Conservation (phyloP, 2,888 invertebrate genomes). For the Drosophila stalkeri region DNA sequence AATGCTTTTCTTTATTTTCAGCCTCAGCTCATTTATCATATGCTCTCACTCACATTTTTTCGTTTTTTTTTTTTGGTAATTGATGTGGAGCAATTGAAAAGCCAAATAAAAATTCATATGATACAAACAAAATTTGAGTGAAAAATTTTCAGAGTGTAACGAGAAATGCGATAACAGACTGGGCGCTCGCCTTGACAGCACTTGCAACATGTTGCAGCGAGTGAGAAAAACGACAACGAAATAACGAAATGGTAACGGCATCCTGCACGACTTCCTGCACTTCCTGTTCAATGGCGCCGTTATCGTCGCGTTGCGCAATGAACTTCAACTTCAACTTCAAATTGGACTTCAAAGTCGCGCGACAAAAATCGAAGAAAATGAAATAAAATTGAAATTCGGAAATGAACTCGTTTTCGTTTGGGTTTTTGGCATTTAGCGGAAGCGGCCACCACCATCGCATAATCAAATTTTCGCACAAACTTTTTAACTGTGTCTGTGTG, state of each 20-base stretch:
- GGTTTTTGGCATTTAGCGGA: slow-evolving; percentile 49
- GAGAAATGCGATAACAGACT: slow-evolving; percentile 65
- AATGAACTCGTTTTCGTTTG: slow-evolving; percentile 59
- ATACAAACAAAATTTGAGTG: background rate
- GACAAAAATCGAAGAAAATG: slow-evolving; percentile 52
- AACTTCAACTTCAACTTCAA: slow-evolving; percentile 75
- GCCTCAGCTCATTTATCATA: background rate
- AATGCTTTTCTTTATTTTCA: slow-evolving; percentile 1
- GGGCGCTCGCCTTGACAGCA: slow-evolving; percentile 51
- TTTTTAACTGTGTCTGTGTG: slow-evolving; percentile 51
- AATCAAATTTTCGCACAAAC: slow-evolving; percentile 43
- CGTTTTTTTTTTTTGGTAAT: slow-evolving; percentile 28
- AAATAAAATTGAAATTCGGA: slow-evolving; percentile 52
- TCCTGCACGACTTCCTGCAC: slow-evolving; percentile 41
- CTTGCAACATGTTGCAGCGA: slow-evolving; percentile 48
- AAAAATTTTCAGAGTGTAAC: slow-evolving; percentile 75
- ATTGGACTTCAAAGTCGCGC: slow-evolving; percentile 22
- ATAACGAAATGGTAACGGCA: slow-evolving; percentile 30
- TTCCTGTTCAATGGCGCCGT: slow-evolving; percentile 27
- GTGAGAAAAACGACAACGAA: slow-evolving; percentile 18
- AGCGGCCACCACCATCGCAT: slow-evolving; percentile 47
- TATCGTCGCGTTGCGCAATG: slow-evolving; percentile 69
- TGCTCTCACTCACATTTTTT: slow-evolving; percentile 17
- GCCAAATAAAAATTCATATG: slow-evolving; percentile 37
- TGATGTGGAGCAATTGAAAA: slow-evolving; percentile 63